Percentiles rank a stretch among this genome's conserved stretches.
Conservation (phyloP, 2,113 vertebrate genomes). For the Jaculus jaculus region DNA sequence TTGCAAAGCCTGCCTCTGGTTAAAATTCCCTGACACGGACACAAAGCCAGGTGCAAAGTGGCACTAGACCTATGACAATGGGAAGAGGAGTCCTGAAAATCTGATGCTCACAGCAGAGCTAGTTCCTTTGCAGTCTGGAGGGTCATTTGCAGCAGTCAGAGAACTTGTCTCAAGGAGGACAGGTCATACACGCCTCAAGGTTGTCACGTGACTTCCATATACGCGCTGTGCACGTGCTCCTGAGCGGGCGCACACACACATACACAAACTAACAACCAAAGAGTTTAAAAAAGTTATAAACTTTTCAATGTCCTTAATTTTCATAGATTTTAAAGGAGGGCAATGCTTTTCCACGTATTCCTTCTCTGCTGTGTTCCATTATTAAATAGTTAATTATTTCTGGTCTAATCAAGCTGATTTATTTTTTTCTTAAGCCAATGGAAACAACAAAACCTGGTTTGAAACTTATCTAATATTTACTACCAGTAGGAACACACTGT, state of each 20-base stretch:
- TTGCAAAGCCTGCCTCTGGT: too few relatives aligned
- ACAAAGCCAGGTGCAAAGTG: too few relatives aligned
- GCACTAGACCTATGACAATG: too few relatives aligned
- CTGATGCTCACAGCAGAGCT: too few relatives aligned
- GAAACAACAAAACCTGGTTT: neutral
- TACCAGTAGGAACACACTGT: neutral
- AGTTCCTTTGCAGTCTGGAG: too few relatives aligned
- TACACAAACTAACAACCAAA: neutral
- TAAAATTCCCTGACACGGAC: too few relatives aligned
- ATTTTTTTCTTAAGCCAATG: constrained; percentile 17
- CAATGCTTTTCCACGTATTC: neutral
- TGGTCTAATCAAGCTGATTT: neutral
- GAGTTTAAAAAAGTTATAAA: neutral
- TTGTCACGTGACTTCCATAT: too few relatives aligned
- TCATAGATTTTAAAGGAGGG: neutral
- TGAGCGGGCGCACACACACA: neutral
- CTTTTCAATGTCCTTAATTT: neutral
- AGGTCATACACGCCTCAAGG: too few relatives aligned
- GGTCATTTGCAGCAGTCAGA: too few relatives aligned
- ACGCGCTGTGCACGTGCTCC: too few relatives aligned
- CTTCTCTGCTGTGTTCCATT: neutral
- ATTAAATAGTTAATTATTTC: neutral
- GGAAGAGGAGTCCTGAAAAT: too few relatives aligned
- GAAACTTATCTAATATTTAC: neutral
- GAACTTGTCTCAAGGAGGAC: too few relatives aligned